A percentile compares a stretch with the other conserved stretches of the same genome.
Evolutionary conservation across 2,113 vertebrate species (phyloP).

Genomic region (Clupea harengus): DNA sequence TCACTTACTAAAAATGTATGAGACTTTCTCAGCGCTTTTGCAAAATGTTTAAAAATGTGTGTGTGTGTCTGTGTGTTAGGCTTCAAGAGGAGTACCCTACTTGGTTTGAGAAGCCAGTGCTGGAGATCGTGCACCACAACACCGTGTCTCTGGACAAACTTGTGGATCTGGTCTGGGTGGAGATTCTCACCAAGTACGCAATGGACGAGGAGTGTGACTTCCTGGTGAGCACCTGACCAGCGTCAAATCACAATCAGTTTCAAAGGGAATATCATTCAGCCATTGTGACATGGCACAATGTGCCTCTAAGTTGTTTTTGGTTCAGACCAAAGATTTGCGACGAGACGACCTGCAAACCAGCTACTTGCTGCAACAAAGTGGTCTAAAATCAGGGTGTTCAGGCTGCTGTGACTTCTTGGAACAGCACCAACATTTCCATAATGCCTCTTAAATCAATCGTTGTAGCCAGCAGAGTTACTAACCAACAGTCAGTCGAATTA

Average conservation of each 20-base stretch:
- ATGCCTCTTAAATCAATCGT: too few relatives aligned
- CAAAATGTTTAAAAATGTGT: not conserved
- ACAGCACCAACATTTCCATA: too few relatives aligned
- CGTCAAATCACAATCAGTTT: not conserved
- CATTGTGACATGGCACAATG: not conserved
- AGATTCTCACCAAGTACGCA: constrained; percentile 97
- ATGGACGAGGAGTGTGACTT: constrained; percentile 95
- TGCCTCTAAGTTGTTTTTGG: not conserved
- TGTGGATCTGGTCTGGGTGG: constrained; percentile 91
- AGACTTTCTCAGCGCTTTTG: too few relatives aligned
- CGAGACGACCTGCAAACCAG: too few relatives aligned
- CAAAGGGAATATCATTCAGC: not conserved
- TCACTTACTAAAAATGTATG: too few relatives aligned
- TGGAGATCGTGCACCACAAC: constrained; percentile 97
- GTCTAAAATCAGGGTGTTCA: too few relatives aligned
- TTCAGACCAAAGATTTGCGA: too few relatives aligned
- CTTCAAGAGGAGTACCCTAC: constrained; percentile 92
- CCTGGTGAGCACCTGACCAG: constrained; percentile 73
- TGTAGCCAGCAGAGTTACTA: too few relatives aligned
- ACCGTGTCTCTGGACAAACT: constrained; percentile 95
- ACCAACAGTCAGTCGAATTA: too few relatives aligned
- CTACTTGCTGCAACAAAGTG: too few relatives aligned
- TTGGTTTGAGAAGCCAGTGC: constrained; percentile 96
- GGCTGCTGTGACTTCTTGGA: too few relatives aligned
- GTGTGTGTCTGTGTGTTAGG: constrained; percentile 61